Percentiles rank a stretch among this genome's conserved stretches.
Evolutionary conservation across 2,888 invertebrate genomes (phyloP).

Genomic region (Tubulanus polymorphus): DNA sequence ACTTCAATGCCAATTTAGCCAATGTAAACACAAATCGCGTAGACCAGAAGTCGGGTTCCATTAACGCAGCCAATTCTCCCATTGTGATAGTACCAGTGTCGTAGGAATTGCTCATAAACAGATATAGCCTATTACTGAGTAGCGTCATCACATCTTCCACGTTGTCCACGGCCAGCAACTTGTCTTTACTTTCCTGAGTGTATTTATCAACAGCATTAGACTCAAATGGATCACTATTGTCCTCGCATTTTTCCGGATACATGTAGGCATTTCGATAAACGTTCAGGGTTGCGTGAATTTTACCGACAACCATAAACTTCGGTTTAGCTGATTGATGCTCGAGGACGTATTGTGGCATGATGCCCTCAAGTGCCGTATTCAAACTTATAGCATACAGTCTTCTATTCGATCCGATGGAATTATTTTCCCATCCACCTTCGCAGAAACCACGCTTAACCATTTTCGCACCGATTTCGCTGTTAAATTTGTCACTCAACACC

Average conservation of each 20-base stretch:
- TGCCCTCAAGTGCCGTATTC: neutral
- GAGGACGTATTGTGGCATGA: neutral
- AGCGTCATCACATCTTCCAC: neutral
- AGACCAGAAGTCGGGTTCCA: neutral
- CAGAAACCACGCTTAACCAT: neutral
- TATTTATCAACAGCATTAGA: neutral
- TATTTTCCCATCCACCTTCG: neutral
- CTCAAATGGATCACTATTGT: neutral
- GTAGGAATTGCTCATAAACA: neutral
- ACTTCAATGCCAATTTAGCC: neutral
- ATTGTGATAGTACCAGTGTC: neutral
- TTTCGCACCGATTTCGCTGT: neutral
- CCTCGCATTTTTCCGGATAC: neutral
- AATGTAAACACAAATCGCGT: neutral
- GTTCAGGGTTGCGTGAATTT: neutral
- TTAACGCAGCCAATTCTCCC: slow-evolving; percentile 1
- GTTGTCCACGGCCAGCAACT: neutral
- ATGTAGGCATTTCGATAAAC: slow-evolving; percentile 1
- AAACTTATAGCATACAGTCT: neutral
- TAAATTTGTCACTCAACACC: neutral
- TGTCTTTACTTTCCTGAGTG: neutral
- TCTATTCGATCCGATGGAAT: neutral
- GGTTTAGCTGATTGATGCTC: neutral
- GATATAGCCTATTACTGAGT: neutral
- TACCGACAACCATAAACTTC: neutral